Conservation (phyloP, 2,113 vertebrate species). For the Gymnarchus niloticus region DNA sequence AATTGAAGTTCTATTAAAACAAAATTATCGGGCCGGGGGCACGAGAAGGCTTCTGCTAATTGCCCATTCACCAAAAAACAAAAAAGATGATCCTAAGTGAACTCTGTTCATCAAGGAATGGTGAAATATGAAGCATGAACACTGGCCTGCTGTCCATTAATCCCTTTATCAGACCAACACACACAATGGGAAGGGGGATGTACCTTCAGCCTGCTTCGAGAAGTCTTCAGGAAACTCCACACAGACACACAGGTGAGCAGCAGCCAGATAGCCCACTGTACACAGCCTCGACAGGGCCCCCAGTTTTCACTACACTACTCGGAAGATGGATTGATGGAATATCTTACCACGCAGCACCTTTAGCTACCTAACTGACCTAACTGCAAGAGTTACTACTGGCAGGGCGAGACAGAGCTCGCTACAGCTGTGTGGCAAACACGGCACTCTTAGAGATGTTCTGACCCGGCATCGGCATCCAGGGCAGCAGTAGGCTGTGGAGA, state of each 20-base stretch:
- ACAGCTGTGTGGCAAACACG: neutral
- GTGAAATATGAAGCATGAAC: conserved; percentile 13
- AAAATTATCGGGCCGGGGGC: conserved; percentile 20
- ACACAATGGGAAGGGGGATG: neutral
- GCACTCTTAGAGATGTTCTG: neutral
- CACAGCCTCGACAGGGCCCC: neutral
- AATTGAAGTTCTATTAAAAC: conserved; percentile 25
- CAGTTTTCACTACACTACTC: neutral
- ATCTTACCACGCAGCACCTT: neutral
- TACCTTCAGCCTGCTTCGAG: neutral
- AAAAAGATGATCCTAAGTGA: conserved; percentile 2
- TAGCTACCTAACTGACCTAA: neutral
- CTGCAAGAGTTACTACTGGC: neutral
- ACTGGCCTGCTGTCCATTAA: neutral
- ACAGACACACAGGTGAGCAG: neutral
- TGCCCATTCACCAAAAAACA: conserved; percentile 23
- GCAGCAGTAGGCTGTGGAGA: neutral
- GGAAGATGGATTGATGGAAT: neutral
- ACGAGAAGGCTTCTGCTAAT: neutral
- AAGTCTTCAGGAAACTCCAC: too few relatives aligned
- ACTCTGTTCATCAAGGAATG: conserved; percentile 1
- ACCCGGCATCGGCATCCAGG: neutral
- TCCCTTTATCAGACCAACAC: neutral
- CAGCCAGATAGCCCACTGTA: neutral
- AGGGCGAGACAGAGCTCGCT: neutral